These are phyloP conservation scores for Yponomeuta sedellus DNA, from an alignment of 2,888 invertebrate species.

Conservation along the genomic window DNA sequence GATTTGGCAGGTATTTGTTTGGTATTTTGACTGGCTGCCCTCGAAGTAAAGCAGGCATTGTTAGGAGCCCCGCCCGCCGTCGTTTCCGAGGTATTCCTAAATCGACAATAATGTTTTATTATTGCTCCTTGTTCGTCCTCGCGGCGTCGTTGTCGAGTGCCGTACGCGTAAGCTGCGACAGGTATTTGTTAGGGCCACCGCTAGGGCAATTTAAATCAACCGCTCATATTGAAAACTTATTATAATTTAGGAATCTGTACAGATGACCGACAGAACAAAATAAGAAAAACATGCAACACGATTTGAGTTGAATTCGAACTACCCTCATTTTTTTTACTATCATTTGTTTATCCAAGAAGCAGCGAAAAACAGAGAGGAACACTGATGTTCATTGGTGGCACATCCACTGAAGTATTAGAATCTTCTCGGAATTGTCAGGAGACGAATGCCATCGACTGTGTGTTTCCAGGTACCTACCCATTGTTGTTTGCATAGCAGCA, in stretches of 20 bases:
- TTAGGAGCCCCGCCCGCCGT: constrained; percentile 42
- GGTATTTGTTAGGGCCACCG: constrained; percentile 64
- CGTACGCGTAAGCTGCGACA: constrained; percentile 45
- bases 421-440: background rate
- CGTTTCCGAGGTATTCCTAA: constrained; percentile 58
- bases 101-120: background rate
- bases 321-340: background rate
- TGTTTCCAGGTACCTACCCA: constrained; percentile 72
- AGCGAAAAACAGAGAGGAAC: background rate
- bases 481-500: constrained; percentile 46
- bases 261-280: background rate
- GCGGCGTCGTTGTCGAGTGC: constrained; percentile 37
- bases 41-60: constrained; percentile 19
- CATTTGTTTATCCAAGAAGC: background rate
- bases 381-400: background rate
- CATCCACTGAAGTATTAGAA: background rate
- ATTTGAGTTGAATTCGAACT: background rate
- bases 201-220: background rate
- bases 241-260: background rate
- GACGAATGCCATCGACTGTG: constrained; percentile 51
- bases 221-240: background rate
- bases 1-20: constrained; percentile 74
- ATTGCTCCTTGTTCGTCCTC: constrained; percentile 36
- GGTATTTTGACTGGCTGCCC: constrained; percentile 68
- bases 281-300: background rate